These are phyloP conservation scores for Eutolmus rufibarbis DNA, from an alignment of 2,888 invertebrate species.

Conservation along the genomic window DNA sequence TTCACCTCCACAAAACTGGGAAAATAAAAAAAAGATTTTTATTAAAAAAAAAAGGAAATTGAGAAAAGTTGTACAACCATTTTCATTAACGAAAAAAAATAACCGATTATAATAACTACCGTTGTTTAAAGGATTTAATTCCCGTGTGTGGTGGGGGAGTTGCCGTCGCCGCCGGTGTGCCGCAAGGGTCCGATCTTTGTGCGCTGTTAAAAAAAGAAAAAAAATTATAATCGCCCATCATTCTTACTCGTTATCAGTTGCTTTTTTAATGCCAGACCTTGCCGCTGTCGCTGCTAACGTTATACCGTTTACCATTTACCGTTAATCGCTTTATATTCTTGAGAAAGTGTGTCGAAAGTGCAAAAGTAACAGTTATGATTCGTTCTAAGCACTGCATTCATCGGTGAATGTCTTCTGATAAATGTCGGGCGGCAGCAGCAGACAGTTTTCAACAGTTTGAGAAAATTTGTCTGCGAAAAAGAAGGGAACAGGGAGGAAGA, in stretches of 20 bases:
- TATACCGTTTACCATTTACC: background rate
- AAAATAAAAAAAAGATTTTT: background rate
- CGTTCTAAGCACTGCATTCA: background rate
- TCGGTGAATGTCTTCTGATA: background rate
- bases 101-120: background rate
- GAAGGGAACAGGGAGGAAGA: background rate
- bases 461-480: background rate
- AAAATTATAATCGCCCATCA: background rate
- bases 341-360: background rate
- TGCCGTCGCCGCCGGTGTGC: background rate
- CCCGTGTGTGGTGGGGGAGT: background rate
- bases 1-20: constrained; percentile 47
- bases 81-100: constrained; percentile 24
- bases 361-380: background rate
- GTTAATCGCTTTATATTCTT: background rate
- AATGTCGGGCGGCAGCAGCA: background rate
- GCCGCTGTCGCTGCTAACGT: background rate
- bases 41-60: background rate
- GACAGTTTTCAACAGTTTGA: background rate
- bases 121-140: constrained; percentile 6
- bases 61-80: constrained; percentile 20
- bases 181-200: background rate
- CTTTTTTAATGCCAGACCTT: background rate
- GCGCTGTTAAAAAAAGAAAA: background rate
- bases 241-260: constrained; percentile 15